phyloP scores from a whole-genome alignment of 2,113 vertebrate genomes.

The Macrotus californicus region DNA sequence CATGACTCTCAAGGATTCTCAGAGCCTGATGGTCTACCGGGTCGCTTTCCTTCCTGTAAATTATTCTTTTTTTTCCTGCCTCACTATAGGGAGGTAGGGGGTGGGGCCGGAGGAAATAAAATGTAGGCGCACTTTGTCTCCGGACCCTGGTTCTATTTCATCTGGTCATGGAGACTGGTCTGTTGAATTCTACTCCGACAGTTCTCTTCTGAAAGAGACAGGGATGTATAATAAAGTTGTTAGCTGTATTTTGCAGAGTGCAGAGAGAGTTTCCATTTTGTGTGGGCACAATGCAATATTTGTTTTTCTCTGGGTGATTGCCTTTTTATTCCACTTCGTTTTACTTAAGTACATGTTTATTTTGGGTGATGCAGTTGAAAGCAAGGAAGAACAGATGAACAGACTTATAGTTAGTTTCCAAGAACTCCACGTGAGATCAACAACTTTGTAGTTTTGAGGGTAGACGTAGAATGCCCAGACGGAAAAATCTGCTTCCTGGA shows the following conservation, averaged over 20 bases:
- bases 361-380: not conserved
- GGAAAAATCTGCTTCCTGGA: not conserved
- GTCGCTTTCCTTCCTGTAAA: not conserved
- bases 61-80: fast-evolving
- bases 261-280: not conserved
- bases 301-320: not conserved
- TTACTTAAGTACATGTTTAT: not conserved
- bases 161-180: not conserved
- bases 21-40: not conserved
- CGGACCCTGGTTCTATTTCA: not conserved
- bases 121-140: not conserved
- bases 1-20: not conserved
- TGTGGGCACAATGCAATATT: not conserved
- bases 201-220: not conserved
- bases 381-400: not conserved
- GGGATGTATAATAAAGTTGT: not conserved
- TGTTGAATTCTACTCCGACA: not conserved
- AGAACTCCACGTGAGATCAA: not conserved
- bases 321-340: not conserved
- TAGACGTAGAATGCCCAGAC: not conserved
- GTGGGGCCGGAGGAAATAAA: not conserved
- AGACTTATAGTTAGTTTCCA: not conserved
- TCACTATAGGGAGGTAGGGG: not conserved
- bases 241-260: not conserved
- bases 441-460: not conserved